A percentile compares a stretch with the other conserved stretches of the same genome.
phyloP scores from a whole-genome alignment of 2,888 invertebrate genomes.

The Syrista parreyssii region DNA sequence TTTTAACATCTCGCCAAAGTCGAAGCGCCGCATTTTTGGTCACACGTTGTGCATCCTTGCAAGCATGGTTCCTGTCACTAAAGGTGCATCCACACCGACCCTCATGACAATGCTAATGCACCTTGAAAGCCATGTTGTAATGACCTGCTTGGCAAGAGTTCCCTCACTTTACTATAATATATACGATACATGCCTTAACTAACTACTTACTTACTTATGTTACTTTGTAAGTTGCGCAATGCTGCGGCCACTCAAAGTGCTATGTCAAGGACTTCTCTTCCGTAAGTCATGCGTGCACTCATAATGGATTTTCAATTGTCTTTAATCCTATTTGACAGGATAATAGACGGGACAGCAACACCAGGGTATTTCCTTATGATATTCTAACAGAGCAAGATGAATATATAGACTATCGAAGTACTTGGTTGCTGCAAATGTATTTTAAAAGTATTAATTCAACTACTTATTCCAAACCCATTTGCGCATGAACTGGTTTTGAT shows the following conservation, averaged over 20 bases:
- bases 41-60: not conserved
- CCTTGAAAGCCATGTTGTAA: slow-evolving; percentile 25
- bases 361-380: not conserved
- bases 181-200: not conserved
- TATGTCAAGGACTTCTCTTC: slow-evolving; percentile 28
- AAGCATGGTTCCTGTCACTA: not conserved
- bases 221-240: not conserved
- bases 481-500: not conserved
- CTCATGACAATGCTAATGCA: slow-evolving; percentile 12
- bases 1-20: not conserved
- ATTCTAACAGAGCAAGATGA: not conserved
- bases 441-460: not conserved
- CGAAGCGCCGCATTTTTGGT: not conserved
- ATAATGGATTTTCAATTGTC: not conserved
- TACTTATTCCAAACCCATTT: not conserved
- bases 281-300: slow-evolving; percentile 12
- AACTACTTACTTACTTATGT: not conserved
- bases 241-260: slow-evolving; percentile 7
- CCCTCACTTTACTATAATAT: not conserved
- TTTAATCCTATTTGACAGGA: slow-evolving; percentile 10
- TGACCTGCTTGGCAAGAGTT: slow-evolving; percentile 27
- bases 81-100: not conserved
- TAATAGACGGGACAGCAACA: not conserved
- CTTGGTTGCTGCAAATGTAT: not conserved
- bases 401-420: not conserved